A percentile compares a stretch with the other conserved stretches of the same genome.
Evolutionary conservation across 2,797 vertebrate genomes (phyloP).

Genomic region (Chaetophractus vellerosus): DNA sequence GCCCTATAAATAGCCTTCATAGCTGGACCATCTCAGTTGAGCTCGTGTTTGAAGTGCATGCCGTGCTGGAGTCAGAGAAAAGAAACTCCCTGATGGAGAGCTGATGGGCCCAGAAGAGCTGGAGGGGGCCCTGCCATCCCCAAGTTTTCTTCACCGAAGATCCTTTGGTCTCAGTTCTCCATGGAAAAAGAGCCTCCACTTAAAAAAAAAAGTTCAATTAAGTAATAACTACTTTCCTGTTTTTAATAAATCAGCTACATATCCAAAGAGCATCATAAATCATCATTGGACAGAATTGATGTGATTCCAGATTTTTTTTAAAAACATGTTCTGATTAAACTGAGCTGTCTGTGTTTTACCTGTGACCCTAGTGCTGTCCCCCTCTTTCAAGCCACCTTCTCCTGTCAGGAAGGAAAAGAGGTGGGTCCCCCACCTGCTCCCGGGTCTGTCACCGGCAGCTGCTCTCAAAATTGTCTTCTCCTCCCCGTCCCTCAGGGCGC

Average conservation of each 20-base stretch:
- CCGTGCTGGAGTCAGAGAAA: accelerated
- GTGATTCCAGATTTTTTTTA: background rate
- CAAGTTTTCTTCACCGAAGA: no score
- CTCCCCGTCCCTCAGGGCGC: no score
- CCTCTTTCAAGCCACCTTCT: background rate
- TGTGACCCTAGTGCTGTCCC: background rate
- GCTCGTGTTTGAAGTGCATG: background rate
- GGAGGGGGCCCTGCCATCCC: accelerated
- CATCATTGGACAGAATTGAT: background rate
- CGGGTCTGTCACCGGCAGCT: background rate
- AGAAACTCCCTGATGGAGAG: background rate
- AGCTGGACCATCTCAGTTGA: accelerated
- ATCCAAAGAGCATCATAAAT: no score
- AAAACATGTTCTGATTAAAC: background rate
- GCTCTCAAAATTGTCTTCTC: background rate
- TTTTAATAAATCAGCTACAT: background rate
- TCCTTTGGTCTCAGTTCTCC: background rate
- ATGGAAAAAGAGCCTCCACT: background rate
- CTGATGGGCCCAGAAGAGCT: background rate
- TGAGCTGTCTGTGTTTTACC: accelerated
- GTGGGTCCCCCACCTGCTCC: background rate
- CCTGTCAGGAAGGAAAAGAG: no score
- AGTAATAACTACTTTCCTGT: no score
- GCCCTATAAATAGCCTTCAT: no score
- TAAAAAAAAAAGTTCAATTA: no score